Evolutionary conservation across 2,797 vertebrate genomes (phyloP).

Genomic region (Parauchenoglanis punctatus): DNA sequence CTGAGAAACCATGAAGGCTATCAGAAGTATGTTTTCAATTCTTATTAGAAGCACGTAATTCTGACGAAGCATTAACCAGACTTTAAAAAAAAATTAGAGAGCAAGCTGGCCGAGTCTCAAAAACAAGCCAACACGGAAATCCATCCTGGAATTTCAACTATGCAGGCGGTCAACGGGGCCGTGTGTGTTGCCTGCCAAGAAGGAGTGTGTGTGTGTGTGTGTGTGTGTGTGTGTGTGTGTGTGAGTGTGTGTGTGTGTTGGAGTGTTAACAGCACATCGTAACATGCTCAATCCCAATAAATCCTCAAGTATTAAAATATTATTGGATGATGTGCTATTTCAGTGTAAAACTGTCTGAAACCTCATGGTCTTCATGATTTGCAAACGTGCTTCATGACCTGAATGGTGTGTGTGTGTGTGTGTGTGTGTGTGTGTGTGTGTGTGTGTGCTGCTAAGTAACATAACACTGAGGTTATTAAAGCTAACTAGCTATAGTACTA

Average conservation of each 20-base stretch:
- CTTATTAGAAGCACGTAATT: not conserved
- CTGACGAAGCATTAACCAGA: not conserved
- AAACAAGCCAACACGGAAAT: constrained; percentile 77
- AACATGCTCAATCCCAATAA: constrained; percentile 8
- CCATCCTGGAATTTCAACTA: constrained; percentile 79
- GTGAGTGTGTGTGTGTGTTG: not conserved
- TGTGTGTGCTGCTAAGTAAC: not conserved
- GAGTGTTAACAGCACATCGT: constrained; percentile 3
- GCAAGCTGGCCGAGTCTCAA: constrained; percentile 70
- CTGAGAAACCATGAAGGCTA: not conserved
- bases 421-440: not conserved
- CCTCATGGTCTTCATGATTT: not conserved
- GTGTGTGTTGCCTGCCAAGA: constrained; percentile 56
- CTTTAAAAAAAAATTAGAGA: not conserved
- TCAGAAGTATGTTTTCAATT: not conserved
- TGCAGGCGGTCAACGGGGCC: constrained; percentile 73
- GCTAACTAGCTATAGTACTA: not conserved
- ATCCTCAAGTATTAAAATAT: constrained; percentile 1
- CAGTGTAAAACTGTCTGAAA: constrained; percentile 10
- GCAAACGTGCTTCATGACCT: not conserved
- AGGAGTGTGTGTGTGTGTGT: not conserved
- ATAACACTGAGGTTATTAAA: not conserved
- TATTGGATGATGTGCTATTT: not conserved
- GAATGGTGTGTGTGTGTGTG: constrained; percentile 7
- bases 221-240: not conserved